Conservation (phyloP, 2,113 vertebrate species). For the Aramus guarauna region DNA sequence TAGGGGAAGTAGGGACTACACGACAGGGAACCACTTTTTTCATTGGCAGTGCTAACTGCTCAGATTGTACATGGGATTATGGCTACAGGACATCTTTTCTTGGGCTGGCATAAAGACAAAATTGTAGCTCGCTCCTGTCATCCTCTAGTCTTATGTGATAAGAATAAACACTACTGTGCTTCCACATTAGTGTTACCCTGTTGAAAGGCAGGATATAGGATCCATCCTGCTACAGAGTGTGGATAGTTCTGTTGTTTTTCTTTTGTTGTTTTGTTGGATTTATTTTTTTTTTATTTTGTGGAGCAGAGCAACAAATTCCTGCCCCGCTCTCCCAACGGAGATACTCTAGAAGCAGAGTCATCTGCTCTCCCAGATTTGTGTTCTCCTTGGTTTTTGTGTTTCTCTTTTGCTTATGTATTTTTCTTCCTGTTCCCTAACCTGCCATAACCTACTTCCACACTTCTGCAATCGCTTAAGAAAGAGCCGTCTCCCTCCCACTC, state of each 20-base stretch:
- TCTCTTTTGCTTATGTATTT: not conserved
- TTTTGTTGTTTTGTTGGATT: no score
- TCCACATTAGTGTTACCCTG: not conserved
- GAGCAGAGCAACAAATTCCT: not conserved
- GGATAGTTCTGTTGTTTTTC: not conserved
- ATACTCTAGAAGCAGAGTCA: not conserved
- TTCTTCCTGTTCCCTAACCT: not conserved
- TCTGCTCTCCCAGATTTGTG: not conserved
- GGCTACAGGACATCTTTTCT: not conserved
- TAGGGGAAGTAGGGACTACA: not conserved
- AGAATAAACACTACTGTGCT: not conserved
- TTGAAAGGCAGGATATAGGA: not conserved
- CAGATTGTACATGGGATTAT: not conserved
- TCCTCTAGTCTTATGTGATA: not conserved
- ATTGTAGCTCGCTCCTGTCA: not conserved
- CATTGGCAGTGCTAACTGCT: not conserved
- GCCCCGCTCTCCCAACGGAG: not conserved
- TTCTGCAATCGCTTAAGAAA: not conserved
- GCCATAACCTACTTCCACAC: not conserved
- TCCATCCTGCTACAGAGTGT: not conserved
- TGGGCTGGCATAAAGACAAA: not conserved
- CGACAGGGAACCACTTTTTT: not conserved
- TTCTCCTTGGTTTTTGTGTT: not conserved
- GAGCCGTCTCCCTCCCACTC: not conserved
- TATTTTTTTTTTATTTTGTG: not conserved